Conservation (phyloP, 2,113 vertebrate genomes). For the Felis catus region DNA sequence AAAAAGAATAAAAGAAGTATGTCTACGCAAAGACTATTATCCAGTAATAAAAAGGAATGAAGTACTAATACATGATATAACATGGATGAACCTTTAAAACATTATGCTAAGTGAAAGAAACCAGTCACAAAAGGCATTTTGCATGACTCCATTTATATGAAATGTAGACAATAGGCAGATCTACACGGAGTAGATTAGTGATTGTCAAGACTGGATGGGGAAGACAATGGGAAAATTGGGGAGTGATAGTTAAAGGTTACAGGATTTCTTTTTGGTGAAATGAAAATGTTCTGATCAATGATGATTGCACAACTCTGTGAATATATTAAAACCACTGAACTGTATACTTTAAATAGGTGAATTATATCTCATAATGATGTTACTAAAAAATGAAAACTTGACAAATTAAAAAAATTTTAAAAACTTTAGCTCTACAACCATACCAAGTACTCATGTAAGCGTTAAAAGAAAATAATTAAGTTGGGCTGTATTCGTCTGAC, state of each 20-base stretch:
- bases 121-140: background rate
- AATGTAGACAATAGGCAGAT: background rate
- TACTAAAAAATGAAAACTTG: background rate
- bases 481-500: background rate
- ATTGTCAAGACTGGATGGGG: background rate
- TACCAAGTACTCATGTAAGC: background rate
- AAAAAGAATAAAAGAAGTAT: background rate
- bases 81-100: background rate
- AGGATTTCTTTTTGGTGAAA: background rate
- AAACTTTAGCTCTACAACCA: background rate
- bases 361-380: background rate
- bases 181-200: background rate
- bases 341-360: background rate
- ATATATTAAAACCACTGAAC: background rate
- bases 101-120: background rate
- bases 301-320: background rate
- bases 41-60: conserved; percentile 19
- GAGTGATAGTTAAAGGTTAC: background rate
- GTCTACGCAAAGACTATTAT: background rate
- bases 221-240: background rate
- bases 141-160: background rate
- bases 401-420: background rate
- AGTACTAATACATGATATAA: background rate
- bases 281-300: background rate
- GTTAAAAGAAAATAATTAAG: conserved; percentile 30